Base-by-base conservation (phyloP, 2,113 vertebrate species). In the Phyllostomus hastatus region DNA sequence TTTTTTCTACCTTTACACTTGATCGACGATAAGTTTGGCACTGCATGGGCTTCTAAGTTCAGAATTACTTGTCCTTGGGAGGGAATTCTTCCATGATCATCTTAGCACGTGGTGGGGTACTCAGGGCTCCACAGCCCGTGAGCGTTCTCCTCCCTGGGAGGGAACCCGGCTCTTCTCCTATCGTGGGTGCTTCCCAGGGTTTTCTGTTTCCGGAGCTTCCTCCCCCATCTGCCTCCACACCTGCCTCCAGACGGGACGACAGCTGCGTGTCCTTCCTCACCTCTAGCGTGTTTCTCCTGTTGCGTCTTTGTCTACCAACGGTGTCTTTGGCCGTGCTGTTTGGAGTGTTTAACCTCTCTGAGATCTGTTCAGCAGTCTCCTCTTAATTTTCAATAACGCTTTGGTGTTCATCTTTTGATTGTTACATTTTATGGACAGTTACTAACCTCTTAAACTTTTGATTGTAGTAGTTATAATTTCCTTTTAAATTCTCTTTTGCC, bases 61-160 rank as follows among this genome's bases (percentile, higher is more conserved):
- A 72, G 28, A 31, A 9, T 33, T 22, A 11, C 31, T 24, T 84
- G 66, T 84, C 41, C 67, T 82, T 33, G 19, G 33, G n/a, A 85
- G 50, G 24, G 26, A 8, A 28, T 1, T 24, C 52, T 70, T 9
- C 33, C 14, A 10, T 2, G 5, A 0, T 12, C 70, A 7, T 0
- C n/a, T 38, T 4, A 82, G 59, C 22, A 24, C 0, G 6, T 10
- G 5, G 57, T n/a, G 22, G 8, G 35, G 48, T 43, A 46, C 28
- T 14, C 3, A 46, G 12, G 33, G 3, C 35, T 19, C n/a, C 5
- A 26, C n/a, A 16, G 22, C 22, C 41, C 1, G 0, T 4, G 15
- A 19, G 33, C 3, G 9, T 43, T 41, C 22, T 43, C 22, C 11
- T 31, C 33, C 7, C 20, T 1, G 2, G 64, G 6, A 22, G 24